Evolutionary conservation across 1,140 invertebrate genomes (phyloP), one percentile per base, ranked within the genome.

Genomic region (Drosophila prosaltans): DNA sequence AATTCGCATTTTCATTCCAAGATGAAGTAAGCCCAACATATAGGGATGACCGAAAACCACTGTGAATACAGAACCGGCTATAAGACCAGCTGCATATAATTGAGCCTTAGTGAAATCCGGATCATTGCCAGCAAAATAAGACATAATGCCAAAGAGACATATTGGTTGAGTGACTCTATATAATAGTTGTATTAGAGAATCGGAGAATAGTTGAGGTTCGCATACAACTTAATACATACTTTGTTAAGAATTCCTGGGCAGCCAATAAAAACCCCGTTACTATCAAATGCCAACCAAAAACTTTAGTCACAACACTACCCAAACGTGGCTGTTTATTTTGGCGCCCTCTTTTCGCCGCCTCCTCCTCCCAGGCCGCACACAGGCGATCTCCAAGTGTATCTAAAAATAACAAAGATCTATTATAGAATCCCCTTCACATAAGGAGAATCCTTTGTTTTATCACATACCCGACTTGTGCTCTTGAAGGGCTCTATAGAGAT

Each of bases 41-140:
- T 94, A 93, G 63, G 95, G 95, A 91, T 95, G 95, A 16, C 94
- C 93, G 0, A 93, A 85, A 2, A 95, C 68, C 0, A 94, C 94
- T 60, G 92, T 94, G 0, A 94, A 64, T 0, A 92, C 93, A 21
- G 93, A 94, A 0, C 94, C 90, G 1, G 94, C 26, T 36, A 94
- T 93, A 1, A 96, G 93, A n/a, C 94, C 94, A 10, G 92, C 93
- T 0, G 94, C 95, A 72, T 94, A 95, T 8, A 93, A 91, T 21
- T 94, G 77, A 0, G 95, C 95, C 10, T 92, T 93, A 2, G 92
- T 81, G 1, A 54, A 16, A 16, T 74, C 78, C 6, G 58, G 7
- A 72, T 88, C 84, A 0, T 68, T 65, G 16, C 75, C 77, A 6
- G 80, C 71, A 57, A 90, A 91, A 43, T 90, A 91, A 10, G 80